phyloP scores from a whole-genome alignment of 1,140 invertebrate species.

The Aethina tumida region DNA sequence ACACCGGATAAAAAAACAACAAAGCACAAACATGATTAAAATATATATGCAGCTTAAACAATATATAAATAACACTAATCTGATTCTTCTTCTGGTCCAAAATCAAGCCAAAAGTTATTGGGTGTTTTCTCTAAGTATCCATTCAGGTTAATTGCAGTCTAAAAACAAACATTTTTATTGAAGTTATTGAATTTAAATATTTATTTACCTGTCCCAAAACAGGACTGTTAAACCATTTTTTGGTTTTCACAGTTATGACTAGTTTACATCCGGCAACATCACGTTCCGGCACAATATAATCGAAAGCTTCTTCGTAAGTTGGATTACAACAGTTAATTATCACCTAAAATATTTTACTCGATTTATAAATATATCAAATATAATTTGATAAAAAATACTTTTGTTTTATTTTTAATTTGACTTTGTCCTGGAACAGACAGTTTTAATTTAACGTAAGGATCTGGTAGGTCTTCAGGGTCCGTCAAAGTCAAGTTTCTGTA shows the following conservation, averaged over 20 bases:
- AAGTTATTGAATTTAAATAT: too few species aligned
- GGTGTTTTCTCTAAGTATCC: too few species aligned
- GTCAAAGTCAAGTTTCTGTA: slow-evolving; percentile 70
- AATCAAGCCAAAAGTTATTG: too few species aligned
- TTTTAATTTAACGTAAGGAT: slow-evolving; percentile 89
- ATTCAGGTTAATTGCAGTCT: too few species aligned
- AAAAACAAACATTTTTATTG: too few species aligned
- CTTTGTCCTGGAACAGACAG: slow-evolving; percentile 73
- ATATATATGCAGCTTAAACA: too few species aligned
- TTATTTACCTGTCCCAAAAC: slow-evolving; percentile 64
- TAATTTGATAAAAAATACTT: slow-evolving; percentile 35
- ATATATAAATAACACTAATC: too few species aligned
- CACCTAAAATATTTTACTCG: slow-evolving; percentile 38
- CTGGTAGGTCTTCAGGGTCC: slow-evolving; percentile 77
- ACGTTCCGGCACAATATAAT: slow-evolving; percentile 64
- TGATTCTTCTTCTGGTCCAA: too few species aligned
- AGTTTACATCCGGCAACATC: slow-evolving; percentile 60
- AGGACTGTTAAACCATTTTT: slow-evolving; percentile 69
- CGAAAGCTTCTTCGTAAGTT: slow-evolving; percentile 79
- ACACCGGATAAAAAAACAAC: too few species aligned
- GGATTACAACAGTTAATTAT: slow-evolving; percentile 83
- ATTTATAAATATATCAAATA: slow-evolving; percentile 1
- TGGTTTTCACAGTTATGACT: slow-evolving; percentile 69
- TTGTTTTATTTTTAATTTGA: slow-evolving; percentile 80
- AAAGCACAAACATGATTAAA: too few species aligned